A percentile compares a stretch with the other conserved stretches of the same genome.
Conservation (phyloP, 2,113 vertebrate species). For the Myxocyprinus asiaticus region DNA sequence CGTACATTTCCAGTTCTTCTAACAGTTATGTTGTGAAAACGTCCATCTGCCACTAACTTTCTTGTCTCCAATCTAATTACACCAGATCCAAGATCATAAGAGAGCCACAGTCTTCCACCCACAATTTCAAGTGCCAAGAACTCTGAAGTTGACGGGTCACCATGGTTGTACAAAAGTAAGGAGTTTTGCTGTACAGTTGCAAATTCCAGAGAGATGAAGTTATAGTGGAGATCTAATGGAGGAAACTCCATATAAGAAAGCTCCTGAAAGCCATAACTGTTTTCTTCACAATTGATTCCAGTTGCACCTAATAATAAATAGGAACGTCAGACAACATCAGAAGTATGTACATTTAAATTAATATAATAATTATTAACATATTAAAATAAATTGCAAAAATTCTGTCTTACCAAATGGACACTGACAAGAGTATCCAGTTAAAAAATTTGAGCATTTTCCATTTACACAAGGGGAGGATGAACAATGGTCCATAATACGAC, state of each 20-base stretch:
- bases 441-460: constrained; percentile 68
- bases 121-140: constrained; percentile 75
- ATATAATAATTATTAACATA: no score
- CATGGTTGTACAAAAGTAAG: constrained; percentile 73
- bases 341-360: not conserved
- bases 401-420: constrained; percentile 75
- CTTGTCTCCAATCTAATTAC: constrained; percentile 67
- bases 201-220: constrained; percentile 75
- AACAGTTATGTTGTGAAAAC: constrained; percentile 71
- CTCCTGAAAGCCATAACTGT: constrained; percentile 76
- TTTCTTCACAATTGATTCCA: constrained; percentile 70
- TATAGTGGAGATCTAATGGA: constrained; percentile 71
- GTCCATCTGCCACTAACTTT: constrained; percentile 73
- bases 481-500: constrained; percentile 67
- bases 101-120: constrained; percentile 64
- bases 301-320: constrained; percentile 61
- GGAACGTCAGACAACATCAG: not conserved
- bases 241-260: constrained; percentile 77
- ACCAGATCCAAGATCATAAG: constrained; percentile 75
- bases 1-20: constrained; percentile 75
- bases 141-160: constrained; percentile 61
- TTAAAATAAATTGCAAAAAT: no score
- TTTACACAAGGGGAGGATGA: constrained; percentile 67
- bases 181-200: constrained; percentile 71
- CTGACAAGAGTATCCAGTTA: constrained; percentile 69